These are phyloP conservation scores for Cacoxenus indagator DNA, from an alignment of 2,888 invertebrate genomes.

Conservation along the genomic window DNA sequence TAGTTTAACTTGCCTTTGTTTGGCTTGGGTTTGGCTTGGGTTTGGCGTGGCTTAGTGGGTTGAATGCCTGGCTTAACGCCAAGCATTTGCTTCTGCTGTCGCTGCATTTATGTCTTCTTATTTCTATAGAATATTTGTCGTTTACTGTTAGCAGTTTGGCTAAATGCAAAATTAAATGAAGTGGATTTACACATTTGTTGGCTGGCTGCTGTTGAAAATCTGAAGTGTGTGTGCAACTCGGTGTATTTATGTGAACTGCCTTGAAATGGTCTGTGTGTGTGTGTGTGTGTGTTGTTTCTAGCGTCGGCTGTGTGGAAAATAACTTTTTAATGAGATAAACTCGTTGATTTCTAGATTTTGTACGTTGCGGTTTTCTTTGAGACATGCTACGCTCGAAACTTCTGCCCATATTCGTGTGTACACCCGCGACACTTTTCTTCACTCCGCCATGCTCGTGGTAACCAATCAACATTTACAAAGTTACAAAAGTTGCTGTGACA, in stretches of 20 bases:
- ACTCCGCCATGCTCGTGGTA: slow-evolving; percentile 24
- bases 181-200: slow-evolving; percentile 62
- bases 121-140: slow-evolving; percentile 62
- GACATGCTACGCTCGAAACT: slow-evolving; percentile 28
- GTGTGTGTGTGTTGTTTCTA: too few relatives aligned
- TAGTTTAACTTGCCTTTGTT: too few relatives aligned
- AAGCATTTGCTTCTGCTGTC: slow-evolving; percentile 26
- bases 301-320: slow-evolving; percentile 60
- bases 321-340: slow-evolving; percentile 69
- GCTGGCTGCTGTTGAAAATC: slow-evolving; percentile 37
- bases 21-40: too few relatives aligned
- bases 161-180: slow-evolving; percentile 66
- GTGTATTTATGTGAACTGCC: neutral
- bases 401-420: neutral
- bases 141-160: slow-evolving; percentile 64
- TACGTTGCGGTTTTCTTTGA: slow-evolving; percentile 53
- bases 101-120: slow-evolving; percentile 24
- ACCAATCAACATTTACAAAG: slow-evolving; percentile 53
- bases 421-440: neutral
- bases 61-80: neutral
- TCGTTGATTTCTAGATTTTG: slow-evolving; percentile 62
- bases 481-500: slow-evolving; percentile 61
- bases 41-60: too few relatives aligned
- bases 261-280: slow-evolving; percentile 24
- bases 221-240: neutral